Conservation (phyloP, 2,888 invertebrate genomes). For the Lamellibrachia satsuma region DNA sequence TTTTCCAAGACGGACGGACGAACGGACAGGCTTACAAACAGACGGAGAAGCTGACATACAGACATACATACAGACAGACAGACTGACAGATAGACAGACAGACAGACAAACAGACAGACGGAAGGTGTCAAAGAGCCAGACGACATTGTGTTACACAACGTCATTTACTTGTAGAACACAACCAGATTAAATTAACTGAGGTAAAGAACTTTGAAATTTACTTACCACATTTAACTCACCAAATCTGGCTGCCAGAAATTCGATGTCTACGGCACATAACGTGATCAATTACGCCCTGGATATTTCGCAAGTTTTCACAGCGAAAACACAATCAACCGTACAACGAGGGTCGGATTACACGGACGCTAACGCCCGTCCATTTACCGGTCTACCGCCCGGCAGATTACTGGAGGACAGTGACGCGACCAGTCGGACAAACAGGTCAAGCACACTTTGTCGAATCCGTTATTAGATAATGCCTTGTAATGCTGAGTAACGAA, state of each 20-base stretch:
- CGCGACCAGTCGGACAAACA: neutral
- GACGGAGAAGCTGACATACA: neutral
- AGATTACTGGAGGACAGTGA: neutral
- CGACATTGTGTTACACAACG: neutral
- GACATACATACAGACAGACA: too few species aligned
- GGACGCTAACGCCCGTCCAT: neutral
- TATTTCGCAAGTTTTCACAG: neutral
- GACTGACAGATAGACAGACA: neutral
- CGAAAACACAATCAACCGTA: neutral
- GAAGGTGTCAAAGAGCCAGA: neutral
- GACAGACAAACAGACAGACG: neutral
- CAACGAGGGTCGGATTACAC: neutral
- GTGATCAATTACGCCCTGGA: neutral
- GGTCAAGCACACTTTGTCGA: conserved; percentile 1
- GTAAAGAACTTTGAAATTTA: neutral
- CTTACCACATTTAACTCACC: neutral
- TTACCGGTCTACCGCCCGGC: neutral
- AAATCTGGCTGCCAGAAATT: conserved; percentile 11
- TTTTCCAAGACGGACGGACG: neutral
- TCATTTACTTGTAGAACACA: neutral
- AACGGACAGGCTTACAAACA: neutral
- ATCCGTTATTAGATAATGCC: neutral
- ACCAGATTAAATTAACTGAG: neutral
- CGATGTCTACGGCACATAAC: neutral
- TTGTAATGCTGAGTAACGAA: neutral